Evolutionary conservation across 2,797 vertebrate genomes (phyloP).

Genomic region (Poeciliopsis infans): DNA sequence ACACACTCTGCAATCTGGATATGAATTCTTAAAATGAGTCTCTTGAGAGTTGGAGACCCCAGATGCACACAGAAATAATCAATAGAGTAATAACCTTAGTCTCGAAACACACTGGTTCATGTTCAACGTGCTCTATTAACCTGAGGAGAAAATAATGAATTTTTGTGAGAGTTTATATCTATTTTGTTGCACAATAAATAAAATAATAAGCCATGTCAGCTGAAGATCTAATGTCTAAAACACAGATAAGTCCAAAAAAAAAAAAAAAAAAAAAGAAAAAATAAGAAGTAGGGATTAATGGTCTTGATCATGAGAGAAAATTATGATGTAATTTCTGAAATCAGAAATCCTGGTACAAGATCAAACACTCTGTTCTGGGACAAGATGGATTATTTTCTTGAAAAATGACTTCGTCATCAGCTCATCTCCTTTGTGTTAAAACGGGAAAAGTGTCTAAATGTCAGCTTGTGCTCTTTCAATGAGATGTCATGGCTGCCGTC

Average conservation of each 20-base stretch:
- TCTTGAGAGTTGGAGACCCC: neutral
- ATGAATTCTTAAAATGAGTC: neutral
- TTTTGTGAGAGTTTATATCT: neutral
- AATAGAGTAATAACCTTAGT: neutral
- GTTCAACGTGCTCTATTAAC: neutral
- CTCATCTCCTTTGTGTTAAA: neutral
- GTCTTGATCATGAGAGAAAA: neutral
- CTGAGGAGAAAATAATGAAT: neutral
- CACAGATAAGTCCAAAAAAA: neutral
- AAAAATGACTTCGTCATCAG: neutral
- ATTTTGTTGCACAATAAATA: neutral
- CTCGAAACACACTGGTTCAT: neutral
- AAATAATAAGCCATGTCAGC: neutral
- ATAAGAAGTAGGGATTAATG: too few species aligned
- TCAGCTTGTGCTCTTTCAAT: neutral
- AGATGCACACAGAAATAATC: neutral
- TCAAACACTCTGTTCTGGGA: neutral
- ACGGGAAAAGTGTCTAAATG: neutral
- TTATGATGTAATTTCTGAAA: neutral
- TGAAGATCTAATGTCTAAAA: neutral
- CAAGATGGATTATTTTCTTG: neutral
- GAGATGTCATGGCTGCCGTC: neutral
- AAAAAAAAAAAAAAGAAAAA: too few species aligned
- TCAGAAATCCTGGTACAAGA: neutral
- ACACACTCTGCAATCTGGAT: neutral